phyloP scores from a whole-genome alignment of 1,140 invertebrate genomes.

The Aphelenchoides fujianensis region DNA sequence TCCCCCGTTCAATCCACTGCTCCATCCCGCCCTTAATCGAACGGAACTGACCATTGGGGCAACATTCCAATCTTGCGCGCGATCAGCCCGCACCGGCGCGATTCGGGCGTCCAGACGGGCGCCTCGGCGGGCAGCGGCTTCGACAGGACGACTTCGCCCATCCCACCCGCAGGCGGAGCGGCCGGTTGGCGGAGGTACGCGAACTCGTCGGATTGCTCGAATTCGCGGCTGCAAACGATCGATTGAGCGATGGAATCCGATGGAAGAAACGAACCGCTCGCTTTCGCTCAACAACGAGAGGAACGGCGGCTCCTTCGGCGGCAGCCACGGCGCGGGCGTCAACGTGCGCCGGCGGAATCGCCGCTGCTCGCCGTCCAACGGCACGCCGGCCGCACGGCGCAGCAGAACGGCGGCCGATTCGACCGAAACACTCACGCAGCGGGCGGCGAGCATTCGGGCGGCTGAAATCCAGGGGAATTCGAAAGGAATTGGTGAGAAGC shows the following conservation, averaged over 20 bases:
- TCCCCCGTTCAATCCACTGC: no score
- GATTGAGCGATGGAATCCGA: background rate
- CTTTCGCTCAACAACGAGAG: constrained; percentile 13
- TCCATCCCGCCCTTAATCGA: no score
- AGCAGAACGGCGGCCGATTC: background rate
- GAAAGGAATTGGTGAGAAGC: background rate
- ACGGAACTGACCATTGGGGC: constrained; percentile 91
- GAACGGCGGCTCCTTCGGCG: constrained; percentile 14
- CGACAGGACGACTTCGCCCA: constrained; percentile 3
- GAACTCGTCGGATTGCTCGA: background rate
- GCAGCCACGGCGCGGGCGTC: constrained; percentile 34
- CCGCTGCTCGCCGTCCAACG: background rate
- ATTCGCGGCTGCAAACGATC: background rate
- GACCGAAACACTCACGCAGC: background rate
- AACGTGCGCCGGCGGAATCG: constrained; percentile 21
- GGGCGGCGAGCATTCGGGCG: background rate
- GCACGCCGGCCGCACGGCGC: background rate
- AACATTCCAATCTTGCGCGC: constrained; percentile 87
- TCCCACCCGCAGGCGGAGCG: no score
- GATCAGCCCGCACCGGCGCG: constrained; percentile 76
- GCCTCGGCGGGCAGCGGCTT: constrained; percentile 12
- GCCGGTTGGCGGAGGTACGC: background rate
- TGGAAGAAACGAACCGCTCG: constrained; percentile 26
- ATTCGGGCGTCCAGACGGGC: constrained; percentile 19
- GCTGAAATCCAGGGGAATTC: background rate